Evolutionary conservation across 2,113 vertebrate genomes (phyloP), one percentile per base, ranked within the genome.

Genomic region (Motacilla alba): DNA sequence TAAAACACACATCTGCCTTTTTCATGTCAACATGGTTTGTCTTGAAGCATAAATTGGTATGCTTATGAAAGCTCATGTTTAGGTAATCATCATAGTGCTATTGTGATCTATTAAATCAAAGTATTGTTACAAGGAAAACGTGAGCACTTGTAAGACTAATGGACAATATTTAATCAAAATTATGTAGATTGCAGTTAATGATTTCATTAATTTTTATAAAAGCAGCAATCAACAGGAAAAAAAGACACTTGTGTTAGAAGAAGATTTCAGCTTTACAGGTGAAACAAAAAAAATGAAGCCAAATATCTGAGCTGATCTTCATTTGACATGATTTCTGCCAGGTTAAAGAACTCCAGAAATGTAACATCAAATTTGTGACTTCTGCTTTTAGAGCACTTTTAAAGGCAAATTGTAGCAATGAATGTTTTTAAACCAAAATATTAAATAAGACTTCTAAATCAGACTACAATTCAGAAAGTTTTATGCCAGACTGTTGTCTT

Each of bases 1-100:
- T 58, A 91, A 96, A 97, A 94, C 76, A 93, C 94, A 56, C 37
- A 77, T 94, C 35, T 91, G 26, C 20, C 70, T 69, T 96, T 83
- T 94, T 63, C n/a, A 44, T 27, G 15, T 60, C 22, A 64, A 50
- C 68, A 47, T 95, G 63, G 16, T 26, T 94, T 95, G 31, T 75
- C 68, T 86, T 77, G 77, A 62, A 87, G 82, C 60, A 66, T 95
- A 81, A 85, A 86, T 35, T 59, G 31, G 16, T 76, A 70, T 2
- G 20, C 75, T 87, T 89, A 59, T 43, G 52, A 66, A 82, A 90
- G 35, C 28, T 50, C 0, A 21, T 56, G 31, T 91, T 89, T 50
- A 69, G 15, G 26, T 44, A 82, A 59, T 17, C 2, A 50, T 56
- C 58, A 17, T 41, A n/a, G 7, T 56, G 6, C 1, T 52, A 2